Evolutionary conservation across 2,797 vertebrate species (phyloP), one percentile per base, ranked within the genome.

Genomic region (Artibeus jamaicensis): DNA sequence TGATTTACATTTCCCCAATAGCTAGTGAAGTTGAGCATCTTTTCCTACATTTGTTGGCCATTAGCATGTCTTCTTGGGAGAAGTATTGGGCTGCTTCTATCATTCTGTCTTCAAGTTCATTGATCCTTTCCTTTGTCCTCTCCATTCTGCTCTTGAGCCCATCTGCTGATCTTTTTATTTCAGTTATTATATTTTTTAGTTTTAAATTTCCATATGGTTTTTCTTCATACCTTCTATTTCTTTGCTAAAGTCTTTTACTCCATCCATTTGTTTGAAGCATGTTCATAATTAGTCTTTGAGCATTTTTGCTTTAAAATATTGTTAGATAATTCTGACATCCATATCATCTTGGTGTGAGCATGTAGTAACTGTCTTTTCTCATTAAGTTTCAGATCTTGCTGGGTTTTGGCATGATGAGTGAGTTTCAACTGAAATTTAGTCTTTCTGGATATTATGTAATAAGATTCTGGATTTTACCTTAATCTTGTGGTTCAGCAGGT

Each of bases 131-230:
- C 37, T 89, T 81, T 77, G 22, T 73, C 65, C 32, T 90, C 46
- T 24, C 86, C 32, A 57, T 84, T 76, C 83, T 62, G 68, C 65
- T 87, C 16, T 62, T 76, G 67, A 81, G 83, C 9, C 37, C 50
- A 88, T 79, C 77, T 87, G 55, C 74, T 88, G n/a, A 76, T 59
- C 24, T 85, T 90, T 73, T 57, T 73, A 78, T 77, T 89, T 88
- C 19, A 85, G 26, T 88, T 87, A 78, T 6, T 77, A 2, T 78
- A 62, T 83, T 48, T 89, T 88, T 83, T 55, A 87, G 74, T 65
- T 88, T 70, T 94, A 86, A 88, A 76, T 86, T 93, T 86, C 77
- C 50, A 87, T 44, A 39, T 83, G 29, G 22, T 92, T 89, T 55
- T 78, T 89, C 32, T 73, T 65, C 26, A 65, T 65, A 65, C 29